Evolutionary conservation across 2,797 vertebrate genomes (phyloP).

Genomic region (Oophaga sylvatica): DNA sequence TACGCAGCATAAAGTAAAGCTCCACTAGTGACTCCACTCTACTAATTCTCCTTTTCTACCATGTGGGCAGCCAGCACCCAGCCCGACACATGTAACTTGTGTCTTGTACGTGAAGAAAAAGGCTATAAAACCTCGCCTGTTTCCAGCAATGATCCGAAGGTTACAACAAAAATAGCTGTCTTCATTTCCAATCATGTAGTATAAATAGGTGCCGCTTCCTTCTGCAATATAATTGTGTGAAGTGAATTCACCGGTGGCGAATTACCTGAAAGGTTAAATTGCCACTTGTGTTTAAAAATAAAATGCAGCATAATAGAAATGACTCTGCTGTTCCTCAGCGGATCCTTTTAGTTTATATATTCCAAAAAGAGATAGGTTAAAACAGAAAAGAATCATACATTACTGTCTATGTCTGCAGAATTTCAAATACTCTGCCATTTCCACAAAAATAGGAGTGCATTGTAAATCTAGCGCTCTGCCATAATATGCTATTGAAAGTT

Average conservation of each 20-base stretch:
- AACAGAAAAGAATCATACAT: not conserved
- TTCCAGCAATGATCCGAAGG: not conserved
- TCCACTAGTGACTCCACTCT: no score
- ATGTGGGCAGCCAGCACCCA: no score
- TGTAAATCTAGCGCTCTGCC: constrained; percentile 10
- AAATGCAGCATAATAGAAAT: constrained; percentile 15
- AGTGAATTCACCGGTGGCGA: not conserved
- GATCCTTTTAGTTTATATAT: not conserved
- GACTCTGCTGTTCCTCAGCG: not conserved
- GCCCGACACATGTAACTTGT: not conserved
- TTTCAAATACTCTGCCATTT: constrained; percentile 19
- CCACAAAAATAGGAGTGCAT: constrained; percentile 19
- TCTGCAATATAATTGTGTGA: not conserved
- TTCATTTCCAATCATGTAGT: not conserved
- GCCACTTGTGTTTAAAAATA: constrained; percentile 22
- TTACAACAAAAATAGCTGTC: constrained; percentile 6
- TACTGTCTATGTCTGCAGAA: constrained; percentile 31
- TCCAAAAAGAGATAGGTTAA: constrained; percentile 9
- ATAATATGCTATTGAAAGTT: constrained; percentile 30
- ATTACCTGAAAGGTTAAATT: constrained; percentile 17
- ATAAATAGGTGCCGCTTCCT: constrained; percentile 15
- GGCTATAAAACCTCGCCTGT: not conserved
- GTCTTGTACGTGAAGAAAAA: not conserved
- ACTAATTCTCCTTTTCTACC: no score
- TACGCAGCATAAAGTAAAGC: no score